Conservation (phyloP, 2,797 vertebrate genomes). For the Pogonophryne albipinna region DNA sequence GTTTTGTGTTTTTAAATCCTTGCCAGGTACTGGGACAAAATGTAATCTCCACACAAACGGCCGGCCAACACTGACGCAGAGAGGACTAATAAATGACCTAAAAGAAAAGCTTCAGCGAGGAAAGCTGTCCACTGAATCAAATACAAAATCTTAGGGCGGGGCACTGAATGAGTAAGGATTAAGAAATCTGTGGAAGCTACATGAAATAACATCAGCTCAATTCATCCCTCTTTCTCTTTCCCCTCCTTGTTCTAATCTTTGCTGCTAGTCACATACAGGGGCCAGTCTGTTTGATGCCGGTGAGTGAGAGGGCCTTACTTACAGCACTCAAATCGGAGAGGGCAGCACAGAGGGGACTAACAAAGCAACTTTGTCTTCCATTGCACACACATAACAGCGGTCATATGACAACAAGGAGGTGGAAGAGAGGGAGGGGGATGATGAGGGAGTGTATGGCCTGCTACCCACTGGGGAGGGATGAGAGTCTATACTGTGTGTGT, state of each 20-base stretch:
- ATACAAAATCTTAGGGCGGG: constrained; percentile 45
- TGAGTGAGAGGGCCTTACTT: constrained; percentile 69
- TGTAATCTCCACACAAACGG: constrained; percentile 62
- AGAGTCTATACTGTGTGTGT: constrained; percentile 22
- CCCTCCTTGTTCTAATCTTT: constrained; percentile 59
- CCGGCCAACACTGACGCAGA: constrained; percentile 27
- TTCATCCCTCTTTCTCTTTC: constrained; percentile 50
- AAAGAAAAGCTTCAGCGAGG: constrained; percentile 18
- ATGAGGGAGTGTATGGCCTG: constrained; percentile 56
- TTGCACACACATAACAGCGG: constrained; percentile 79
- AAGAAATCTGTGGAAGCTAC: constrained; percentile 62
- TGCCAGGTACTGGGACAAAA: constrained; percentile 65
- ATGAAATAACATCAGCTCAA: constrained; percentile 61
- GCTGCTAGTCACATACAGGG: constrained; percentile 67
- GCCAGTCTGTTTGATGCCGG: constrained; percentile 66
- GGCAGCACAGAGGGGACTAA: constrained; percentile 77
- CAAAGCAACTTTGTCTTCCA: constrained; percentile 86
- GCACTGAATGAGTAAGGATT: constrained; percentile 52
- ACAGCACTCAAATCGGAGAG: constrained; percentile 76
- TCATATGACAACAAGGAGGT: constrained; percentile 86
- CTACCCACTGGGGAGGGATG: constrained; percentile 50
- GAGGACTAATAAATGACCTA: constrained; percentile 48
- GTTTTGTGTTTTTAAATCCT: constrained; percentile 71
- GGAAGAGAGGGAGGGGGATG: constrained; percentile 57
- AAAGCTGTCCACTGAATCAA: constrained; percentile 37